Evolutionary conservation across 2,888 invertebrate species (phyloP).

Genomic region (Melieria crassipennis): DNA sequence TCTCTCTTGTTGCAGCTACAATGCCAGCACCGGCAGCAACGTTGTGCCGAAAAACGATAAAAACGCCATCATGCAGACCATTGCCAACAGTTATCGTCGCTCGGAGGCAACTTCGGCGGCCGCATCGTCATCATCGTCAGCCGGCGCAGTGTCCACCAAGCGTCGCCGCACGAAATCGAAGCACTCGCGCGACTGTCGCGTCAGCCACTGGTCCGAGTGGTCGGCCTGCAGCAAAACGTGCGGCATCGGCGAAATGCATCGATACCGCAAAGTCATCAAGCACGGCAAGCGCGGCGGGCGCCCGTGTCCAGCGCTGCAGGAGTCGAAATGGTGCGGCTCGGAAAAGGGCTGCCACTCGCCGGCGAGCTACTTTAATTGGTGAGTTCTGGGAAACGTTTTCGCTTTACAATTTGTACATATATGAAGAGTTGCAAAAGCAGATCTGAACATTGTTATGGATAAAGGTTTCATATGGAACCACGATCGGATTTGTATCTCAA

Average conservation of each 20-base stretch:
- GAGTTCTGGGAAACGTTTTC: slow-evolving; percentile 43
- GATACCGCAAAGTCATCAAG: slow-evolving; percentile 80
- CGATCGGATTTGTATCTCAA: too few species aligned
- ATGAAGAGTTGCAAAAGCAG: too few species aligned
- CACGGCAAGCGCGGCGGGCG: slow-evolving; percentile 83
- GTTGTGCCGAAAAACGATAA: slow-evolving; percentile 71
- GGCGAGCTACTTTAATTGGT: slow-evolving; percentile 73
- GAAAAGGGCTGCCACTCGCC: slow-evolving; percentile 73
- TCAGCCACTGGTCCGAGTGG: slow-evolving; percentile 89
- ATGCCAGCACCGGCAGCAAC: slow-evolving; percentile 44
- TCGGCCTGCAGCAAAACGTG: slow-evolving; percentile 87
- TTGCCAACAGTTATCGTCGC: slow-evolving; percentile 72
- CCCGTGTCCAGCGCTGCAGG: slow-evolving; percentile 83
- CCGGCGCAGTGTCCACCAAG: slow-evolving; percentile 64
- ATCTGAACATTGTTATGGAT: too few species aligned
- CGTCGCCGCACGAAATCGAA: slow-evolving; percentile 49
- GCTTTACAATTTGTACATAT: too few species aligned
- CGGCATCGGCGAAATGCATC: slow-evolving; percentile 87
- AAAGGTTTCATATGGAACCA: too few species aligned
- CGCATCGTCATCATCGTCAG: slow-evolving; percentile 60
- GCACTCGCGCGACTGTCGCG: slow-evolving; percentile 81
- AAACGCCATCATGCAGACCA: slow-evolving; percentile 76
- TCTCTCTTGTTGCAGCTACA: slow-evolving; percentile 49
- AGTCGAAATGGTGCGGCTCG: slow-evolving; percentile 90
- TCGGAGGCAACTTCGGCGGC: slow-evolving; percentile 54